These are phyloP conservation scores for Hydra vulgaris DNA, from an alignment of 30 jellyfish, hydroid and myxozoan species.

Conservation along the genomic window DNA sequence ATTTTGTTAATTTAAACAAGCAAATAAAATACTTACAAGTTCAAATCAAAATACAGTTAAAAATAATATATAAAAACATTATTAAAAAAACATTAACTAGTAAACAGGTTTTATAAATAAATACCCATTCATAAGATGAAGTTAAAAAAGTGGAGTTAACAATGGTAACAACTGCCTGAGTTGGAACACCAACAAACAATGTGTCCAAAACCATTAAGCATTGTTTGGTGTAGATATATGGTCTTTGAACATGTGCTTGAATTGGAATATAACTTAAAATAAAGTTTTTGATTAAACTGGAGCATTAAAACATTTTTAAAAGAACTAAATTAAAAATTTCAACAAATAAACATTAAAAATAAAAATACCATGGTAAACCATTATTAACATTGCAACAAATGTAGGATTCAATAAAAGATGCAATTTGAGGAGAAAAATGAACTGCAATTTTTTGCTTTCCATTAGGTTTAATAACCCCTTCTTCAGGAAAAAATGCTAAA, in stretches of 20 bases:
- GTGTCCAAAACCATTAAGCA: not conserved
- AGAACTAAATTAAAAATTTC: too few relatives aligned
- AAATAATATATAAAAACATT: not conserved
- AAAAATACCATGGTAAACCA: conserved; percentile 12
- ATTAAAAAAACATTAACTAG: too few relatives aligned
- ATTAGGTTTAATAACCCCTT: conserved; percentile 12
- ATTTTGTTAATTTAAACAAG: too few relatives aligned
- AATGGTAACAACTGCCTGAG: not conserved
- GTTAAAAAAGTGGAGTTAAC: conserved; percentile 2
- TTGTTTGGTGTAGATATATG: conserved; percentile 20
- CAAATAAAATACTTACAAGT: too few relatives aligned
- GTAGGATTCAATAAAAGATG: not conserved
- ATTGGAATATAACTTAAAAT: conserved; percentile 49
- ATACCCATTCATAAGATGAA: not conserved
- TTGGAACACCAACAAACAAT: conserved; percentile 11
- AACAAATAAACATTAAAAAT: too few relatives aligned
- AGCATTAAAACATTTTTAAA: too few relatives aligned
- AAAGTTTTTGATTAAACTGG: not conserved
- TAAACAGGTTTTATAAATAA: too few relatives aligned
- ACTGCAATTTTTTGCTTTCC: conserved; percentile 5
- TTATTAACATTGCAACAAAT: not conserved
- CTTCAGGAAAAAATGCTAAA: conserved; percentile 1
- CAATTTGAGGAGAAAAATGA: not conserved
- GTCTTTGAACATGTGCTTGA: conserved; percentile 69
- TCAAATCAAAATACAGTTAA: not conserved